Conservation (phyloP, 2,113 vertebrate species). For the Phasianus colchicus region DNA sequence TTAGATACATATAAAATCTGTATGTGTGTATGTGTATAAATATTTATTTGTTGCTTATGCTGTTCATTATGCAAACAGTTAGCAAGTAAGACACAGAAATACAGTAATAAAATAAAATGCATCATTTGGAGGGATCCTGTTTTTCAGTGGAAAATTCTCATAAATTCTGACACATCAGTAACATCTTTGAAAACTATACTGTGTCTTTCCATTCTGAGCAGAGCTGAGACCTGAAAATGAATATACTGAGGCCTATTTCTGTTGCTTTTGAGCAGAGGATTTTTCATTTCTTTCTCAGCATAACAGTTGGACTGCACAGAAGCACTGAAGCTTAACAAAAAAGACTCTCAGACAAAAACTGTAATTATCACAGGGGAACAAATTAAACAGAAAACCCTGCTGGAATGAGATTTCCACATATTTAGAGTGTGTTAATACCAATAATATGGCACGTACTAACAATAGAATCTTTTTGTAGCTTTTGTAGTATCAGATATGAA, state of each 20-base stretch:
- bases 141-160: neutral
- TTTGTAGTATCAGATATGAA: constrained; percentile 57
- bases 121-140: neutral
- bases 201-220: neutral
- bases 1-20: neutral
- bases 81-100: neutral
- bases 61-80: neutral
- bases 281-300: constrained; percentile 64
- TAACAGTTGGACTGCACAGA: constrained; percentile 69
- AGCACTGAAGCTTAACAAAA: constrained; percentile 73
- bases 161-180: neutral
- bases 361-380: constrained; percentile 75
- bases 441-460: constrained; percentile 59
- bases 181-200: constrained; percentile 22
- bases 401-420: constrained; percentile 68
- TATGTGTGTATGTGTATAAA: fast-evolving
- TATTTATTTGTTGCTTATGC: neutral
- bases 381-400: constrained; percentile 67
- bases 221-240: constrained; percentile 39
- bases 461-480: constrained; percentile 61
- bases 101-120: neutral
- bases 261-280: constrained; percentile 17
- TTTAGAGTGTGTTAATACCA: constrained; percentile 65
- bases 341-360: constrained; percentile 73
- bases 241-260: constrained; percentile 33